Evolutionary conservation across 2,113 vertebrate genomes (phyloP).

Genomic region (Paradisaea rubra): DNA sequence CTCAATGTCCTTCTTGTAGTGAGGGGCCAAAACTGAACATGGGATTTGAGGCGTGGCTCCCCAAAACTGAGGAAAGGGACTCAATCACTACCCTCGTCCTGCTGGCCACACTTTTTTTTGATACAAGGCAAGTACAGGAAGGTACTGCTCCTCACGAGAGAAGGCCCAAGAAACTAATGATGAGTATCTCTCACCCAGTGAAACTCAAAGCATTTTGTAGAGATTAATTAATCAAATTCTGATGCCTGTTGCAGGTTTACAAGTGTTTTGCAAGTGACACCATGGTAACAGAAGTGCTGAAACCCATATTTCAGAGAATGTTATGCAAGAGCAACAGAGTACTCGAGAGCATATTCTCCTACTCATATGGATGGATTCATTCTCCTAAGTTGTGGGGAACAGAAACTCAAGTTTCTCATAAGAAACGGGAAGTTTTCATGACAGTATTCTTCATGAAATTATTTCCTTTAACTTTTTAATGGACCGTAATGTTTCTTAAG

Average conservation of each 20-base stretch:
- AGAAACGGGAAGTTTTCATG: not conserved
- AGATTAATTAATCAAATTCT: not conserved
- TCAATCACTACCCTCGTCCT: not conserved
- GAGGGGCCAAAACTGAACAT: not conserved
- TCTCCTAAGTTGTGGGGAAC: not conserved
- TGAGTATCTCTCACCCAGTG: not conserved
- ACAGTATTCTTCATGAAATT: not conserved
- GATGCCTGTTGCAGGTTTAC: not conserved
- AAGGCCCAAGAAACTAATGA: not conserved
- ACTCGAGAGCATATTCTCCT: not conserved
- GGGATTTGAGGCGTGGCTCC: not conserved
- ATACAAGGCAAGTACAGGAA: not conserved
- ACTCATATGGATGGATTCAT: not conserved
- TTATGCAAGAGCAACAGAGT: not conserved
- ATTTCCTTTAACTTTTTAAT: not conserved
- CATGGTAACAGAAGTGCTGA: conserved; percentile 18
- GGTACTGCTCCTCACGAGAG: not conserved
- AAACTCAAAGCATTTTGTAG: not conserved
- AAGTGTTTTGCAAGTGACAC: conserved; percentile 10
- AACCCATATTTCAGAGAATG: not conserved
- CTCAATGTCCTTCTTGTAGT: not conserved
- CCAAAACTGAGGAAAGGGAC: not conserved
- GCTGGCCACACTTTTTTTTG: not conserved
- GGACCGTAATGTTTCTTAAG: not conserved
- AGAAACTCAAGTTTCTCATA: not conserved